phyloP scores from a whole-genome alignment of 2,888 invertebrate genomes.

The Desoria tigrina region DNA sequence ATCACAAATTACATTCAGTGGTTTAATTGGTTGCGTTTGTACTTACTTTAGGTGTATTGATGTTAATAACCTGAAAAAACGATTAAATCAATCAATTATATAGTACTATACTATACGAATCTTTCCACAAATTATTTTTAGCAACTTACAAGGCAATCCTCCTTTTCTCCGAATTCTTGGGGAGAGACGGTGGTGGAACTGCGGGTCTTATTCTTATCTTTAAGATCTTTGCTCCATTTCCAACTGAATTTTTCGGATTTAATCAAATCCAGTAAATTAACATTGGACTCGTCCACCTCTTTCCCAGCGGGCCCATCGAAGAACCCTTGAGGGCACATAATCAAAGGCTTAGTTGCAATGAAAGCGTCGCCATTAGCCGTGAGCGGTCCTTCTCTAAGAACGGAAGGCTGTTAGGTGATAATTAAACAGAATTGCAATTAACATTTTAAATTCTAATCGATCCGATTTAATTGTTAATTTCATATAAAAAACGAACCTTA shows the following conservation, averaged over 20 bases:
- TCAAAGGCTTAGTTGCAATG: constrained; percentile 8
- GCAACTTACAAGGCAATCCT: constrained; percentile 19
- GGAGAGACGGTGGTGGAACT: constrained; percentile 1
- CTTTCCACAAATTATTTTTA: too few relatives aligned
- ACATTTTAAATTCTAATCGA: background rate
- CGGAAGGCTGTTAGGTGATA: constrained; percentile 11
- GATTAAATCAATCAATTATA: too few relatives aligned
- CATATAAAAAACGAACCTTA: constrained; percentile 19
- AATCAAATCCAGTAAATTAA: background rate
- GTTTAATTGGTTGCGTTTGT: too few relatives aligned
- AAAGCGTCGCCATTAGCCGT: background rate
- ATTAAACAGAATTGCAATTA: constrained; percentile 6
- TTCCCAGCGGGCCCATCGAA: background rate
- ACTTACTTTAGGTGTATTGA: constrained; percentile 10
- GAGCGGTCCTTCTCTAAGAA: background rate
- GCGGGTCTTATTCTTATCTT: too few relatives aligned
- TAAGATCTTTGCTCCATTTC: constrained; percentile 6
- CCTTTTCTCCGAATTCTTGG: constrained; percentile 9
- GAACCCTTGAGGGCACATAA: constrained; percentile 13
- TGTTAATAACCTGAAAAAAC: constrained; percentile 9
- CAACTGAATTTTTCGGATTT: constrained; percentile 1
- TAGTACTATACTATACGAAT: too few relatives aligned
- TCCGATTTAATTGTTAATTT: background rate
- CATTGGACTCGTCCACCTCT: background rate
- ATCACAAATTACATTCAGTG: too few relatives aligned